A percentile compares a stretch with the other conserved stretches of the same genome.
Evolutionary conservation across 2,888 invertebrate species (phyloP).

Genomic region (Mythimna impura): DNA sequence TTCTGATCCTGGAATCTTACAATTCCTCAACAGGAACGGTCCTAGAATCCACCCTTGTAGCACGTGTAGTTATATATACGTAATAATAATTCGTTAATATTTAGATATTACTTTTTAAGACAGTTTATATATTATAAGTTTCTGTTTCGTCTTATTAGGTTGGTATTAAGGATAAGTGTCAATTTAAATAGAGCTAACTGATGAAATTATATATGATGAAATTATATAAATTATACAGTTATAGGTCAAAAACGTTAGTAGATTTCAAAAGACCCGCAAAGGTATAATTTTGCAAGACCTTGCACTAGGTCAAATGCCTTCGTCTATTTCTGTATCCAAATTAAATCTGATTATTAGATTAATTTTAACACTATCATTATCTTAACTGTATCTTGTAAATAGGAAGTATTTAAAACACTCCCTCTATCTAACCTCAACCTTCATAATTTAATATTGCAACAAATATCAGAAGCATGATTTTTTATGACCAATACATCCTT

Average conservation of each 20-base stretch:
- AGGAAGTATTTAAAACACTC: constrained; percentile 19
- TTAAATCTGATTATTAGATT: not conserved
- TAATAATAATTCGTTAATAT: no score
- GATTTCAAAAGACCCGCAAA: not conserved
- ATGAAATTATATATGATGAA: not conserved
- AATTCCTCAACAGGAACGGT: not conserved
- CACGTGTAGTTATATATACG: no score
- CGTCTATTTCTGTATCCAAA: not conserved
- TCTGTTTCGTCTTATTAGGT: not conserved
- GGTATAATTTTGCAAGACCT: not conserved
- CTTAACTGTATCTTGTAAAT: not conserved
- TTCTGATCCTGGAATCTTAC: not conserved
- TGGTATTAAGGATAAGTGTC: not conserved
- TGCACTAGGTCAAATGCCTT: not conserved
- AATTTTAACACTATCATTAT: not conserved
- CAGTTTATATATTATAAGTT: no score
- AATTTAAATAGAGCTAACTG: not conserved
- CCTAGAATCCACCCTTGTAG: not conserved
- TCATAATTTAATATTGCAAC: constrained; percentile 8
- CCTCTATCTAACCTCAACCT: constrained; percentile 36
- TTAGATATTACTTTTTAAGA: no score
- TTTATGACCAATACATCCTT: constrained; percentile 37
- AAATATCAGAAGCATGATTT: constrained; percentile 5
- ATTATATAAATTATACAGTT: not conserved
- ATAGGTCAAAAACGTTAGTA: not conserved